phyloP scores from a whole-genome alignment of 2,888 invertebrate genomes.

The Heteropelma amictum region DNA sequence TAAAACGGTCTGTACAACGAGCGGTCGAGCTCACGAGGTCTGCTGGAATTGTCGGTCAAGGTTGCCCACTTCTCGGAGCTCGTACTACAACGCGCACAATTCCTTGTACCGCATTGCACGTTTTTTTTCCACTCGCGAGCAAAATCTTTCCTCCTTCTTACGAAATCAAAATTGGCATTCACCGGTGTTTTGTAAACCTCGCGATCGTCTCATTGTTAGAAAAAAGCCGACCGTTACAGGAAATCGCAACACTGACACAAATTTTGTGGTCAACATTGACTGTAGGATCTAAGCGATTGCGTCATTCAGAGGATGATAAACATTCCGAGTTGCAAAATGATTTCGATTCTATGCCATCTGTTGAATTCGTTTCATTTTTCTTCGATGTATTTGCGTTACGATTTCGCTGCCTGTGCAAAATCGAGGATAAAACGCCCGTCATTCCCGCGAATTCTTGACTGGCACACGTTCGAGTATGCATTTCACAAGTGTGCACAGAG shows the following conservation, averaged over 20 bases:
- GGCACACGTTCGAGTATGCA: constrained; percentile 15
- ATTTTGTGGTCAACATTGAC: too few relatives aligned
- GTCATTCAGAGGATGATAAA: too few relatives aligned
- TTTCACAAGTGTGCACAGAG: not conserved
- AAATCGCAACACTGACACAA: too few relatives aligned
- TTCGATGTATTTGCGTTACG: not conserved
- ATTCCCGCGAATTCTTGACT: not conserved
- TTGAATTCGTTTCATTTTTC: not conserved
- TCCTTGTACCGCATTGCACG: constrained; percentile 7
- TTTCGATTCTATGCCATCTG: not conserved
- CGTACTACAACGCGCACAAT: constrained; percentile 16
- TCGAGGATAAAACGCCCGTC: not conserved
- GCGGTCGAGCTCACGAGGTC: constrained; percentile 46
- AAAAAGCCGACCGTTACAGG: too few relatives aligned
- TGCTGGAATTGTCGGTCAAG: constrained; percentile 55
- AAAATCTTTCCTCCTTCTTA: constrained; percentile 8
- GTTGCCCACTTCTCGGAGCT: constrained; percentile 51
- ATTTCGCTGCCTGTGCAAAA: constrained; percentile 12
- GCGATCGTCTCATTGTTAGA: not conserved
- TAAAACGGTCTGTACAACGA: constrained; percentile 47
- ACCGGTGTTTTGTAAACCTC: not conserved
- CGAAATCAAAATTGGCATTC: constrained; percentile 18
- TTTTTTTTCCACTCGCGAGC: not conserved
- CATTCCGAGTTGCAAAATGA: too few relatives aligned
- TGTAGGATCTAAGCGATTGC: too few relatives aligned